Evolutionary conservation across 2,888 invertebrate species (phyloP).

Genomic region (Agrotis segetum): DNA sequence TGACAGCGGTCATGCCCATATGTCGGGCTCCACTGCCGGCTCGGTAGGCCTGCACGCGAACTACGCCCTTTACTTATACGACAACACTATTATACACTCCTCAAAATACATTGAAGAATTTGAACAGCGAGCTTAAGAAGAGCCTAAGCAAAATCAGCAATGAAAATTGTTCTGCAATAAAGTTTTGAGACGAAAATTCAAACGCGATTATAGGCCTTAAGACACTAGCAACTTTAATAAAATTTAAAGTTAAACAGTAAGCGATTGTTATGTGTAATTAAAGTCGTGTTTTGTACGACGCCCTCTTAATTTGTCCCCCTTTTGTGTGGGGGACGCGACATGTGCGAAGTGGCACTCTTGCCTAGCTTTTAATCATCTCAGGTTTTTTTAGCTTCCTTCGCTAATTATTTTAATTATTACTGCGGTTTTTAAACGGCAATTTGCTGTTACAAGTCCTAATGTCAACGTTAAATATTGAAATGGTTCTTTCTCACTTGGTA

Average conservation of each 20-base stretch:
- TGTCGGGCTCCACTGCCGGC: constrained; percentile 75
- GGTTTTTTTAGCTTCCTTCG: constrained; percentile 55
- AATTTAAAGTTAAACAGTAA: constrained; percentile 69
- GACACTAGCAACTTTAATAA: constrained; percentile 47
- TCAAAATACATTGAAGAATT: constrained; percentile 36
- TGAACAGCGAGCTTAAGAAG: not conserved
- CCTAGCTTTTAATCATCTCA: constrained; percentile 69
- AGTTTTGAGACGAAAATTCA: constrained; percentile 27
- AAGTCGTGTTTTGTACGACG: constrained; percentile 77
- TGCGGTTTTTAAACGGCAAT: constrained; percentile 48
- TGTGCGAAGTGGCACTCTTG: constrained; percentile 77
- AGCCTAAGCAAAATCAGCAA: constrained; percentile 27
- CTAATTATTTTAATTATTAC: constrained; percentile 63
- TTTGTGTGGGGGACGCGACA: constrained; percentile 75
- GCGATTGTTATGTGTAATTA: constrained; percentile 79
- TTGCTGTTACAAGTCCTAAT: constrained; percentile 14
- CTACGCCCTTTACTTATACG: constrained; percentile 64
- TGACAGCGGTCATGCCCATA: constrained; percentile 88
- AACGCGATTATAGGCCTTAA: constrained; percentile 53
- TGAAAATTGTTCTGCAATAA: constrained; percentile 32
- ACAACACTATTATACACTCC: constrained; percentile 21
- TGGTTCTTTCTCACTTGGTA: not conserved
- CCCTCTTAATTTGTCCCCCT: constrained; percentile 80
- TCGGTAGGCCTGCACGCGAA: constrained; percentile 77
- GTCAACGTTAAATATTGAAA: constrained; percentile 18